These are phyloP conservation scores for Ametastegia equiseti DNA, from an alignment of 2,888 invertebrate species.

Conservation along the genomic window DNA sequence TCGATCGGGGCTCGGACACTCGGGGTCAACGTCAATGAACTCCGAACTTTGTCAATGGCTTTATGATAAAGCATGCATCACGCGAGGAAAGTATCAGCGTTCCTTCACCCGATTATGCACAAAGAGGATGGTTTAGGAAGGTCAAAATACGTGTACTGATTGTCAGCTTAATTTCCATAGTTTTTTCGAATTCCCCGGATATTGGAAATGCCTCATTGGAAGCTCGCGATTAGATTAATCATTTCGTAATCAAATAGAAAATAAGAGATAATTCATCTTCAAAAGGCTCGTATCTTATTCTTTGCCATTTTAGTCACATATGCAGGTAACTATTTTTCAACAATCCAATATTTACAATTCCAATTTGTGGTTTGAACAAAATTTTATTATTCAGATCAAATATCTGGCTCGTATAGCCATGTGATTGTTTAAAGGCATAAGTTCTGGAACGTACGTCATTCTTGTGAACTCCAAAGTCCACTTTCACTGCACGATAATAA, in stretches of 20 bases:
- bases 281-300: no score
- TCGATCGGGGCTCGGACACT: background rate
- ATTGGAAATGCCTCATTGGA: background rate
- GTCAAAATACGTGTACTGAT: background rate
- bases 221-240: background rate
- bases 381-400: no score
- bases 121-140: background rate
- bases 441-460: no score
- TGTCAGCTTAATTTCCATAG: background rate
- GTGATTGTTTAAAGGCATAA: no score
- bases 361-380: no score
- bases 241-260: background rate
- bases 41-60: constrained; percentile 11
- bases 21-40: constrained; percentile 7
- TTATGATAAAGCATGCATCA: background rate
- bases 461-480: no score
- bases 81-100: background rate
- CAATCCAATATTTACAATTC: no score
- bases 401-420: no score
- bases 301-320: no score
- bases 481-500: no score
- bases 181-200: background rate
- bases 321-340: no score
- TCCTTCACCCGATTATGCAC: background rate
- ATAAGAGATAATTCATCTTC: no score